phyloP scores from a whole-genome alignment of 1,140 invertebrate species.

The Drosophila persimilis region DNA sequence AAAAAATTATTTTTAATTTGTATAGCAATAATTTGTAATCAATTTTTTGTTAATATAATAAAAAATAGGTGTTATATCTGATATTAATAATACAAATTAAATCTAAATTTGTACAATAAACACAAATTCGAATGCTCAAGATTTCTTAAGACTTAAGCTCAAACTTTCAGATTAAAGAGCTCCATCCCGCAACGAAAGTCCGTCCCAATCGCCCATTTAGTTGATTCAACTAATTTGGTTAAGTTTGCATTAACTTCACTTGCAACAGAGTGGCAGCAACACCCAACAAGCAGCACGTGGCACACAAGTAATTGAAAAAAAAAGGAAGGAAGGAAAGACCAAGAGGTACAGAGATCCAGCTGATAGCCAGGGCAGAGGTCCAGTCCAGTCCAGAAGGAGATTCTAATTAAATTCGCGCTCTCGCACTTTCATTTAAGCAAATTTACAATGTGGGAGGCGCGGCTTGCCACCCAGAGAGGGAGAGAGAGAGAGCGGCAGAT shows the following conservation, averaged over 20 bases:
- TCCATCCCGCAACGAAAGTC: background rate
- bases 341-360: slow-evolving; percentile 45
- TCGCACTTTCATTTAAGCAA: slow-evolving; percentile 79
- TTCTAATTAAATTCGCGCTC: slow-evolving; percentile 80
- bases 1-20: too few relatives aligned
- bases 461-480: background rate
- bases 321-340: slow-evolving; percentile 13
- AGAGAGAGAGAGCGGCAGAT: background rate
- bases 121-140: too few relatives aligned
- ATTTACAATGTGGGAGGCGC: slow-evolving; percentile 57
- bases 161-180: background rate
- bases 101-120: too few relatives aligned
- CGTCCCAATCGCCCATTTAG: slow-evolving; percentile 5
- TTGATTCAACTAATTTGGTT: slow-evolving; percentile 63
- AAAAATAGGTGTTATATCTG: too few relatives aligned
- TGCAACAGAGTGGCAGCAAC: slow-evolving; percentile 13
- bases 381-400: slow-evolving; percentile 35
- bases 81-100: background rate
- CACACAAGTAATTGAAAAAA: slow-evolving; percentile 50
- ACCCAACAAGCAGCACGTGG: slow-evolving; percentile 50
- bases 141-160: too few relatives aligned
- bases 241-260: slow-evolving; percentile 48
- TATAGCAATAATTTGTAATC: too few relatives aligned
- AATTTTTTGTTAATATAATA: too few relatives aligned
- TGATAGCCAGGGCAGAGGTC: slow-evolving; percentile 42